These are phyloP conservation scores for Drosophila tropicalis DNA, from an alignment of 1,140 invertebrate species.

Conservation along the genomic window DNA sequence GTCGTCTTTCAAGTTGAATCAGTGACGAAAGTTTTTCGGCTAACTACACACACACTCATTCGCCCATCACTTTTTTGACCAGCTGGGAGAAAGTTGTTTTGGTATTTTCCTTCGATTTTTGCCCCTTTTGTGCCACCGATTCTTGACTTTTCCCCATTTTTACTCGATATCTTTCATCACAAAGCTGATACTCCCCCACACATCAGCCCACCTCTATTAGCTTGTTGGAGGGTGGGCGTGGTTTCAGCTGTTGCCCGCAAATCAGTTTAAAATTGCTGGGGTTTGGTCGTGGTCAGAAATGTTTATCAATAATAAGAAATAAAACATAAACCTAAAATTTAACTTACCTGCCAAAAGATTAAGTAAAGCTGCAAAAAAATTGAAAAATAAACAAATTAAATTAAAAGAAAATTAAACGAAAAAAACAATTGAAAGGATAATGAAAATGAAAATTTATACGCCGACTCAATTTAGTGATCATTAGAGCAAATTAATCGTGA, in stretches of 20 bases:
- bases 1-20: conserved; percentile 53
- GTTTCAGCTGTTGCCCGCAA: conserved; percentile 37
- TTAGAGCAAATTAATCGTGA: background rate
- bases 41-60: conserved; percentile 10
- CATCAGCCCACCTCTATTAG: conserved; percentile 29
- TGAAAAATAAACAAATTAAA: conserved; percentile 6
- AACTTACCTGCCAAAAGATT: conserved; percentile 69
- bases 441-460: background rate
- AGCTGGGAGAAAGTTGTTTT: conserved; percentile 69
- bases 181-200: conserved; percentile 51
- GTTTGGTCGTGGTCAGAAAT: conserved; percentile 49
- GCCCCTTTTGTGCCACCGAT: conserved; percentile 42
- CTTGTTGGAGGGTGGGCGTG: conserved; percentile 48
- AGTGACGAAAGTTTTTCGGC: conserved; percentile 57
- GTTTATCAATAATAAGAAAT: conserved; percentile 57
- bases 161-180: conserved; percentile 45
- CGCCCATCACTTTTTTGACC: conserved; percentile 60
- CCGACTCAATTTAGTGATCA: background rate
- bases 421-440: background rate
- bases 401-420: conserved; percentile 5
- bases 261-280: conserved; percentile 64
- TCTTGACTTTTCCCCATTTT: conserved; percentile 60
- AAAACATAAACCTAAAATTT: conserved; percentile 20
- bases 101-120: conserved; percentile 35
- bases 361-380: conserved; percentile 57